A percentile compares a stretch with the other conserved stretches of the same genome.
phyloP scores from a whole-genome alignment of 1,140 invertebrate species.

The Drosophila ananassae region DNA sequence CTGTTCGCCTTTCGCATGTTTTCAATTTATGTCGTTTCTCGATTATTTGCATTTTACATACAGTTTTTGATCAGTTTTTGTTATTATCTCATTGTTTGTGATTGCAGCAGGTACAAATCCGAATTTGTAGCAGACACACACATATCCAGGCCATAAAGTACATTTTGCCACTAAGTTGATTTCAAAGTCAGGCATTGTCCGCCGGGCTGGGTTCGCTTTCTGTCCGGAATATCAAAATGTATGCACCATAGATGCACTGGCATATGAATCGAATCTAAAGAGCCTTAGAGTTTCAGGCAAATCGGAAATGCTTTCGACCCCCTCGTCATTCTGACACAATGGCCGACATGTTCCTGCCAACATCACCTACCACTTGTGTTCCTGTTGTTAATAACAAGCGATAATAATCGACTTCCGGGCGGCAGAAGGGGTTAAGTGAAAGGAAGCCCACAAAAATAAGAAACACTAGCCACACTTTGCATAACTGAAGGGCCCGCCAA shows the following conservation, averaged over 20 bases:
- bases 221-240: background rate
- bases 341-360: constrained; percentile 36
- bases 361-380: constrained; percentile 42
- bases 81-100: constrained; percentile 52
- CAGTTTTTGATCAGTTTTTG: constrained; percentile 54
- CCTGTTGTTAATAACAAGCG: constrained; percentile 81
- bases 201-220: background rate
- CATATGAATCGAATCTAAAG: background rate
- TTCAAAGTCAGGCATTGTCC: constrained; percentile 2
- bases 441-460: constrained; percentile 10
- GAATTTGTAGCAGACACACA: background rate
- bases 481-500: constrained; percentile 56
- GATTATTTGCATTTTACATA: constrained; percentile 79
- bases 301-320: background rate
- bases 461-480: constrained; percentile 55
- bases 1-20: constrained; percentile 24
- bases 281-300: constrained; percentile 1
- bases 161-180: background rate
- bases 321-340: constrained; percentile 62
- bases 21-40: constrained; percentile 60
- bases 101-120: constrained; percentile 39
- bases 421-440: constrained; percentile 1
- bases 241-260: background rate
- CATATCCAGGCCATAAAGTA: background rate
- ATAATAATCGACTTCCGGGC: constrained; percentile 83